These are phyloP conservation scores for Meles meles DNA, from an alignment of 2,113 vertebrate species.

Conservation along the genomic window DNA sequence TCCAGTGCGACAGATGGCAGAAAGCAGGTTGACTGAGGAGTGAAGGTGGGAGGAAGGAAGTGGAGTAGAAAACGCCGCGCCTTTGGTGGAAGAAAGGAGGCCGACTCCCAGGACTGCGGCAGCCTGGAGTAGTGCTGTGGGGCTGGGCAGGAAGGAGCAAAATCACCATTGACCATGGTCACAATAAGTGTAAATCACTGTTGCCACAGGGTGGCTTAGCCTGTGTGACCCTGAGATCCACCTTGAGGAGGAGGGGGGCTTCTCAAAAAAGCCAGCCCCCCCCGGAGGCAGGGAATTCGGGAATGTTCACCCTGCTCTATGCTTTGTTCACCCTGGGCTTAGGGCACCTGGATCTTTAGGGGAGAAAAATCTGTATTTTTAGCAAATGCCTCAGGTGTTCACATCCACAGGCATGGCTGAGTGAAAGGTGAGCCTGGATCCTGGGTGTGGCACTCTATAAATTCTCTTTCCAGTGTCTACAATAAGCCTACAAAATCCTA, in stretches of 20 bases:
- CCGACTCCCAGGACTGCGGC: not conserved
- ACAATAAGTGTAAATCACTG: not conserved
- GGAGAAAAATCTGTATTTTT: not conserved
- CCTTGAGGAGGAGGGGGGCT: not conserved
- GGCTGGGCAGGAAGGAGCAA: not conserved
- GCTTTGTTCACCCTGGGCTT: not conserved
- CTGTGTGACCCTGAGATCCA: not conserved
- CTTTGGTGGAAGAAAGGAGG: not conserved
- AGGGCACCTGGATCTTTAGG: not conserved
- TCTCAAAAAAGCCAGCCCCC: not conserved
- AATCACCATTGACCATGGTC: not conserved
- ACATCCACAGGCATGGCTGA: not conserved
- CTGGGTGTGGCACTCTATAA: not conserved
- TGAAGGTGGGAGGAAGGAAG: not conserved
- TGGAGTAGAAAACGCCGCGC: not conserved
- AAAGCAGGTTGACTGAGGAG: not conserved
- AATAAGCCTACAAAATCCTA: not conserved
- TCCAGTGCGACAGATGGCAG: constrained; percentile 23
- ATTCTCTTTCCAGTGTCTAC: not conserved
- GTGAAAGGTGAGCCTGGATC: not conserved
- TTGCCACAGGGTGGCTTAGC: not conserved
- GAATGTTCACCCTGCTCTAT: not conserved
- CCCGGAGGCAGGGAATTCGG: not conserved
- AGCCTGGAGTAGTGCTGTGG: not conserved
- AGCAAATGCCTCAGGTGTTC: not conserved